Evolutionary conservation across 2,888 invertebrate species (phyloP), one percentile per base, ranked within the genome.

Genomic region (Caradrina kadenii): DNA sequence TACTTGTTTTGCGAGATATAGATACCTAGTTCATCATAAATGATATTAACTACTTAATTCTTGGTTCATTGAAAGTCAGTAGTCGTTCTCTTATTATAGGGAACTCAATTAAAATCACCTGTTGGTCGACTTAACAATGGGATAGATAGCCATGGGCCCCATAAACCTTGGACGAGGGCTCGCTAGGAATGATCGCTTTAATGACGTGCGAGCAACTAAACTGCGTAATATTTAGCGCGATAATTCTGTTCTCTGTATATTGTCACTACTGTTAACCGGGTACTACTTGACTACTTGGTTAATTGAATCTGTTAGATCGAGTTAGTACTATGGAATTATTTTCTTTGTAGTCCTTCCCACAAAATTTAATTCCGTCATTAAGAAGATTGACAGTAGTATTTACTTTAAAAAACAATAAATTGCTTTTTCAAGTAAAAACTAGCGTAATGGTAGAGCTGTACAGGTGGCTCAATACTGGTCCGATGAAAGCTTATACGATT

Each of bases 31-130:
- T 65, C 17, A 26, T 8, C 5, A 64, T 53, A 77, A 78, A 84
- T 82, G 82, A 81, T 78, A 76, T 76, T 76, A 81, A 84, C 71
- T 75, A 76, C 80, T 84, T 81, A 79, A 85, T 83, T 80, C 75
- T 70, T 66, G 50, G 68, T 83, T 80, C 66, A 86, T 86, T 83
- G 79, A 81, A 69, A 82, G 72, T 83, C 73, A 67, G 76, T 76
- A 73, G 73, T 62, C 60, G 77, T 84, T 55, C 60, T 74, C 58
- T 69, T 75, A 76, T 76, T 84, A 85, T 85, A 87, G 83, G 85
- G 86, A 87, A 89, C 87, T 88, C 88, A 91, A 92, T 92, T 91
- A 92, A 87, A 90, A 88, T 91, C 89, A 92, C 90, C 91, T 93
- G 88, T 84, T 83, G 78, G 76, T 74, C 50, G 76, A 75, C 75